A percentile compares a stretch with the other conserved stretches of the same genome.
These are phyloP conservation scores for Callithrix jacchus DNA, from an alignment of 2,113 vertebrate genomes.

Conservation along the genomic window DNA sequence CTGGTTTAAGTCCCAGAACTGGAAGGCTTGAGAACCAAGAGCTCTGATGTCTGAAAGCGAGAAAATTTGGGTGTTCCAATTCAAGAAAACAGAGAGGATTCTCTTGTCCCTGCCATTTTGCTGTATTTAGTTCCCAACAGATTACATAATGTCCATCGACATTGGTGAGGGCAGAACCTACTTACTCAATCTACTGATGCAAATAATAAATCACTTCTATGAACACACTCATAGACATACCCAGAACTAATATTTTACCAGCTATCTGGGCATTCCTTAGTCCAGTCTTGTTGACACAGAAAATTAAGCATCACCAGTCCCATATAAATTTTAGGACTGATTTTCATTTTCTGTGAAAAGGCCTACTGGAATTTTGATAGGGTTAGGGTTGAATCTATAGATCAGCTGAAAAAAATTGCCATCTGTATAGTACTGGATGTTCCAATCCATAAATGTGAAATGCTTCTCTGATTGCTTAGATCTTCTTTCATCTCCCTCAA, in stretches of 20 bases:
- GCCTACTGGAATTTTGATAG: not conserved
- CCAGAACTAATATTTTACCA: not conserved
- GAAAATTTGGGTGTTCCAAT: not conserved
- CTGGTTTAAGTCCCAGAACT: not conserved
- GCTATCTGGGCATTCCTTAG: not conserved
- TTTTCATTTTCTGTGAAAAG: not conserved
- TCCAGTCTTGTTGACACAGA: not conserved
- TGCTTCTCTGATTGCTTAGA: not conserved
- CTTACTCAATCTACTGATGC: not conserved
- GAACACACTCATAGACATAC: not conserved
- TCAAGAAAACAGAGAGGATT: not conserved
- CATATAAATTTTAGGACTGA: not conserved
- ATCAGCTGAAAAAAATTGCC: not conserved
- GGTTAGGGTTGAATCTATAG: not conserved
- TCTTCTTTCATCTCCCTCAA: not conserved
- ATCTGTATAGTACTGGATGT: not conserved
- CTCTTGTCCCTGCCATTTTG: not conserved
- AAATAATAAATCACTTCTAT: not conserved
- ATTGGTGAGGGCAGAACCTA: not conserved
- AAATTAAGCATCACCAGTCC: not conserved
- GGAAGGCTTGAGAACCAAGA: not conserved
- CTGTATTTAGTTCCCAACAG: not conserved
- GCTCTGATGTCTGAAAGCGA: not conserved
- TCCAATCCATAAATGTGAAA: not conserved
- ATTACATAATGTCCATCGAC: not conserved